These are phyloP conservation scores for Chrysomallon squamiferum DNA, from an alignment of 1,140 invertebrate genomes.

Conservation along the genomic window DNA sequence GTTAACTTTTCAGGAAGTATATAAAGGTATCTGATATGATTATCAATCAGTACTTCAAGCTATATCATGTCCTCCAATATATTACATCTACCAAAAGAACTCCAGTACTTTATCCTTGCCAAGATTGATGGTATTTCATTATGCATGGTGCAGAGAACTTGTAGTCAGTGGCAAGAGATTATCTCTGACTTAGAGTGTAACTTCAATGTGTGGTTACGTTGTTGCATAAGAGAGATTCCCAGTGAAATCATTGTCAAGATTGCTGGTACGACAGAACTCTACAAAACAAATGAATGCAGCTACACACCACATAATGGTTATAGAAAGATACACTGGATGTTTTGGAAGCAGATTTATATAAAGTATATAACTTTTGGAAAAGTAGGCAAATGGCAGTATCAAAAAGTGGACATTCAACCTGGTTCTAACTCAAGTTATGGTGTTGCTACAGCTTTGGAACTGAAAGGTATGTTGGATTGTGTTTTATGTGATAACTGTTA, in stretches of 20 bases:
- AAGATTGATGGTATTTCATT: conserved; percentile 28
- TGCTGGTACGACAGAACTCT: conserved; percentile 11
- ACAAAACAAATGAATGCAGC: not conserved
- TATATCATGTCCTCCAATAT: not conserved
- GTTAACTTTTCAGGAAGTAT: too few species aligned
- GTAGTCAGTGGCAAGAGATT: conserved; percentile 21
- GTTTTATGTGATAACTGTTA: too few species aligned
- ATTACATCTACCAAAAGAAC: conserved; percentile 18
- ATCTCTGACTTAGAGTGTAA: conserved; percentile 13
- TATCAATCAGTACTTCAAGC: too few species aligned
- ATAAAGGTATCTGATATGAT: too few species aligned
- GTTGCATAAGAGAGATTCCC: conserved; percentile 26
- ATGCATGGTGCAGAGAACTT: conserved; percentile 11
- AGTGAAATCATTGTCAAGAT: conserved; percentile 12
- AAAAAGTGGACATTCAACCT: too few species aligned
- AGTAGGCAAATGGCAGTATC: too few species aligned
- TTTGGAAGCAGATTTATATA: conserved; percentile 28
- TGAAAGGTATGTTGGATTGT: not conserved
- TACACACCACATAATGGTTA: not conserved
- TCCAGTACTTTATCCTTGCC: conserved; percentile 26
- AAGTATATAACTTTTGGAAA: conserved; percentile 10
- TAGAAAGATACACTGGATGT: conserved; percentile 14
- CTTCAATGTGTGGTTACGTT: conserved; percentile 25
- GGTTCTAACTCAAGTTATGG: too few species aligned
- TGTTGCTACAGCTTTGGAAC: not conserved